phyloP scores from a whole-genome alignment of 2,797 vertebrate genomes.

The Jordanella pulchra region DNA sequence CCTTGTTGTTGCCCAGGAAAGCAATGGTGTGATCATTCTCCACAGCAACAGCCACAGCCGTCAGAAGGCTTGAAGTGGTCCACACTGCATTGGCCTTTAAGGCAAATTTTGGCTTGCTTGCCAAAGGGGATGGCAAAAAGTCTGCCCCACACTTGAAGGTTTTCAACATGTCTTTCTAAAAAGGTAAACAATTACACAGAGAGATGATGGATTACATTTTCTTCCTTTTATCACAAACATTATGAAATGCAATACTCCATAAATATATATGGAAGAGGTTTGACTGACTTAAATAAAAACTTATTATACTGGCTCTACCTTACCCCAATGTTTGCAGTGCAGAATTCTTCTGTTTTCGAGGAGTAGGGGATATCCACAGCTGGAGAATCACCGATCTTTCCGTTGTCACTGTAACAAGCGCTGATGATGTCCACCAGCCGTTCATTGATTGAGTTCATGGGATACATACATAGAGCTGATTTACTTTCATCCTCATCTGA shows the following conservation, averaged over 20 bases:
- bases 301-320: background rate
- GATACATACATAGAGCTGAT: constrained; percentile 92
- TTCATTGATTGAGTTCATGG: constrained; percentile 83
- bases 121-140: constrained; percentile 88
- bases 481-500: constrained; percentile 62
- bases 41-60: constrained; percentile 85
- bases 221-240: background rate
- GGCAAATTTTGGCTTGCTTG: constrained; percentile 83
- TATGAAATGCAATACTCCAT: background rate
- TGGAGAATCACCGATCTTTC: constrained; percentile 56
- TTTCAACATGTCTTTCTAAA: constrained; percentile 70
- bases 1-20: constrained; percentile 89
- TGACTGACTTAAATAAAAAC: background rate
- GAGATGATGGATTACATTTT: background rate
- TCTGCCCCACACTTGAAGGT: constrained; percentile 77
- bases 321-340: constrained; percentile 57
- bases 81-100: constrained; percentile 63
- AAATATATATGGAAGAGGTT: background rate
- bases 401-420: constrained; percentile 84
- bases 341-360: constrained; percentile 62
- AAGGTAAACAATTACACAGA: constrained; percentile 12
- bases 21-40: constrained; percentile 89
- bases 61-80: constrained; percentile 78
- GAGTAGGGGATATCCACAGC: constrained; percentile 90
- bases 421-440: constrained; percentile 84